These are phyloP conservation scores for Pelecanoides urinatrix DNA, from an alignment of 2,113 vertebrate species.

Conservation along the genomic window DNA sequence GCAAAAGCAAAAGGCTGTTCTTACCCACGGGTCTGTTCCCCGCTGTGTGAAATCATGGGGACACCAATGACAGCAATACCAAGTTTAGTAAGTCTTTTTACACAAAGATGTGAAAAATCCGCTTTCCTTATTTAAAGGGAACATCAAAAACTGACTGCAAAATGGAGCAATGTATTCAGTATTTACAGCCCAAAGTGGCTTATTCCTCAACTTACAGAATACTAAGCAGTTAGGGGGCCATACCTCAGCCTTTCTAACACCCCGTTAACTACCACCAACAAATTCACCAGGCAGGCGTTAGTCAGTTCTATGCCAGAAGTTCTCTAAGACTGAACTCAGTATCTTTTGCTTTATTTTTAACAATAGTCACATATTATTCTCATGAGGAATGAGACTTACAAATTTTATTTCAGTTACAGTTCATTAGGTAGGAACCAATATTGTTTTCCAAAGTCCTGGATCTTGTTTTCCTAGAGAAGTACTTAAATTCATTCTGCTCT, in stretches of 20 bases:
- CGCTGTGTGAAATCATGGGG: rapidly evolving
- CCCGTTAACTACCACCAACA: not conserved
- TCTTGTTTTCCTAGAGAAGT: not conserved
- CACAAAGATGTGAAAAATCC: not conserved
- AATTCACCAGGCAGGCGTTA: not conserved
- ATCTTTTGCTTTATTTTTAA: not conserved
- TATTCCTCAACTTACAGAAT: not conserved
- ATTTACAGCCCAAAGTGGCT: not conserved
- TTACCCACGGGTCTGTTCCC: not conserved
- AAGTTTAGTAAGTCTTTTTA: not conserved
- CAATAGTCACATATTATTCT: not conserved
- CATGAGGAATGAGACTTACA: not conserved
- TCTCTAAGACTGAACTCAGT: not conserved
- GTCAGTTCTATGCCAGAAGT: not conserved
- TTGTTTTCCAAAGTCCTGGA: not conserved
- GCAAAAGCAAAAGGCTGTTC: not conserved
- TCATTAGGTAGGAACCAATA: not conserved
- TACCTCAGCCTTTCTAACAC: not conserved
- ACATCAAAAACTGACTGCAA: not conserved
- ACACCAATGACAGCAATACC: not conserved
- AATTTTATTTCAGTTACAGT: not conserved
- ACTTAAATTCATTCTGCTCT: not conserved
- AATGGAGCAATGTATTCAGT: not conserved
- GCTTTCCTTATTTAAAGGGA: not conserved
- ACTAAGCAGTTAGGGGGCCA: not conserved